phyloP scores from a whole-genome alignment of 2,888 invertebrate genomes.

The Geophilus truncorum region DNA sequence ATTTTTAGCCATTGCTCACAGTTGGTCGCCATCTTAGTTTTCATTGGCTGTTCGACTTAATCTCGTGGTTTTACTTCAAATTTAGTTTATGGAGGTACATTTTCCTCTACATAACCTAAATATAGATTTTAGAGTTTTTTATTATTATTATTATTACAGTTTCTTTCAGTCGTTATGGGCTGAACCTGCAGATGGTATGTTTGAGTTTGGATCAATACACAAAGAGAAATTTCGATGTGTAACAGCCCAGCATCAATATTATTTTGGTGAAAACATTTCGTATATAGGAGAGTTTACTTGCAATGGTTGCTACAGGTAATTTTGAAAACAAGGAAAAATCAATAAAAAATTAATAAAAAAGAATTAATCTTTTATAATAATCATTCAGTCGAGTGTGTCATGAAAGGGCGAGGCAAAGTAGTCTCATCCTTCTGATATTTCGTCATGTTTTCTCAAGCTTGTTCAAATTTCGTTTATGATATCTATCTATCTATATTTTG shows the following conservation, averaged over 20 bases:
- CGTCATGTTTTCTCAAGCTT: no score
- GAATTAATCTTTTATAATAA: no score
- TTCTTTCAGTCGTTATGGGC: not conserved
- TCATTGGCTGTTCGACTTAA: not conserved
- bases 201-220: not conserved
- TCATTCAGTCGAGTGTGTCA: no score
- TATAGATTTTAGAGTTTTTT: no score
- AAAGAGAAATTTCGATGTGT: not conserved
- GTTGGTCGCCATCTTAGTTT: not conserved
- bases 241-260: not conserved
- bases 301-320: not conserved
- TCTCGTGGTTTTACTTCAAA: not conserved
- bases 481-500: no score
- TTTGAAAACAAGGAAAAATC: no score
- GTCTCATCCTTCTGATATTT: no score
- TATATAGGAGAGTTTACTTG: not conserved
- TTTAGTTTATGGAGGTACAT: not conserved
- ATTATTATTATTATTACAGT: no score
- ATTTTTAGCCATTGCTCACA: not conserved
- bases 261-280: not conserved
- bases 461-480: no score
- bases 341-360: no score
- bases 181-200: not conserved
- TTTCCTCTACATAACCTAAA: no score
- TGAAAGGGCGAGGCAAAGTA: no score